These are phyloP conservation scores for Jacana jacana DNA, from an alignment of 2,113 vertebrate species.

Conservation along the genomic window DNA sequence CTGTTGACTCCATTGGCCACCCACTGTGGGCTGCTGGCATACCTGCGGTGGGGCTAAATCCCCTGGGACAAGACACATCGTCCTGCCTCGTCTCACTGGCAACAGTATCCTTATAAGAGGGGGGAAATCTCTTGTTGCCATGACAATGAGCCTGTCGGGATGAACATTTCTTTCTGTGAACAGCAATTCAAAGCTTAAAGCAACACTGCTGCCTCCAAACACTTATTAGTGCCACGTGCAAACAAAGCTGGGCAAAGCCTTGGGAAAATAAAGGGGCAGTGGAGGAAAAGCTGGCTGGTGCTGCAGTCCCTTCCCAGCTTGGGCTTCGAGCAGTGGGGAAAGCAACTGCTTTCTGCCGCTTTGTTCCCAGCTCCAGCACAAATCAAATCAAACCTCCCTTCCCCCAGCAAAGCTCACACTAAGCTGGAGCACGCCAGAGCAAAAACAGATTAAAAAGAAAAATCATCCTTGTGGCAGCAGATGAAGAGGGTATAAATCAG, in stretches of 20 bases:
- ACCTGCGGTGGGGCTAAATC: background rate
- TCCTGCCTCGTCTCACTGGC: background rate
- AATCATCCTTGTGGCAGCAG: background rate
- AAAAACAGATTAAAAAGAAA: slow-evolving; percentile 40
- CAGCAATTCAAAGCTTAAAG: slow-evolving; percentile 12
- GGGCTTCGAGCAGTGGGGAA: background rate
- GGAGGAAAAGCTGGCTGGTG: background rate
- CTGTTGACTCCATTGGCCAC: background rate
- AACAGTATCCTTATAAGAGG: background rate
- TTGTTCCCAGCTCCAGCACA: background rate
- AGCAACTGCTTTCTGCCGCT: background rate
- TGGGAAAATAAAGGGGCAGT: background rate
- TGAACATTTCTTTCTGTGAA: background rate
- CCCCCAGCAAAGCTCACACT: background rate
- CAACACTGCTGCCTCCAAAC: background rate
- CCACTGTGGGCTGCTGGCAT: rapidly evolving
- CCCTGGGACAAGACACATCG: background rate
- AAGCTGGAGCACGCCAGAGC: background rate
- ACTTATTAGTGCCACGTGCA: background rate
- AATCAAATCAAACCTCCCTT: background rate
- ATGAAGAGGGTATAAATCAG: background rate
- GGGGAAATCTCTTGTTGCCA: slow-evolving; percentile 24
- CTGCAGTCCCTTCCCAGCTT: background rate
- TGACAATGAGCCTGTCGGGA: slow-evolving; percentile 26
- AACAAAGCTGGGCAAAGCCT: slow-evolving; percentile 6